phyloP scores from a whole-genome alignment of 2,113 vertebrate species.

The Cyanoderma ruficeps region DNA sequence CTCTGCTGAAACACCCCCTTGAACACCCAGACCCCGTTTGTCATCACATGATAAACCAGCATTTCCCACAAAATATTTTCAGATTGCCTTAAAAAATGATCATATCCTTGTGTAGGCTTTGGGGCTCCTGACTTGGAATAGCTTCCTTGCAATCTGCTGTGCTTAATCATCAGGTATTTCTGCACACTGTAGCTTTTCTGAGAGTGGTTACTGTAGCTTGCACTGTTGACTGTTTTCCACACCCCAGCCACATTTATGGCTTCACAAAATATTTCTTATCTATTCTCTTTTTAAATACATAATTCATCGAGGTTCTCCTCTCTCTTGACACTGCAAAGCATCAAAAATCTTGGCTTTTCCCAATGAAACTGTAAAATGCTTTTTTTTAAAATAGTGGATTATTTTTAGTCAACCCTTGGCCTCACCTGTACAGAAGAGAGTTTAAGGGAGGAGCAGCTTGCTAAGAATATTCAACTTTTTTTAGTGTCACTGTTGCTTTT shows the following conservation, averaged over 20 bases:
- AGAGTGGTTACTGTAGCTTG: neutral
- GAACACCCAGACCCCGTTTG: neutral
- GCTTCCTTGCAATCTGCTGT: neutral
- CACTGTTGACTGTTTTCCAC: neutral
- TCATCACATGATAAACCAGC: neutral
- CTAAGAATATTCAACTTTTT: neutral
- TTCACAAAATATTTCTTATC: neutral
- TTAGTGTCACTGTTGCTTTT: neutral
- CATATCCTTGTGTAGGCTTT: fast-evolving
- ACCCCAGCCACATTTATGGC: neutral
- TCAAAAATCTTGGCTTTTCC: neutral
- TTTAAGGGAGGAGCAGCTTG: neutral
- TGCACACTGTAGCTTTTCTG: neutral
- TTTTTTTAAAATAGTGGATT: neutral
- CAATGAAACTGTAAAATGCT: neutral
- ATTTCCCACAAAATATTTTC: neutral
- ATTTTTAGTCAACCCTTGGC: neutral
- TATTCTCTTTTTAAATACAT: neutral
- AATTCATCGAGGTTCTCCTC: neutral
- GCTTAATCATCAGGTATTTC: neutral
- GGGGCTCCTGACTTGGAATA: neutral
- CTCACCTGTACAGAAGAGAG: neutral
- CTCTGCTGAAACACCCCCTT: neutral
- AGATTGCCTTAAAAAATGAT: neutral
- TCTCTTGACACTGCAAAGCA: neutral